These are phyloP conservation scores for Phrynocephalus versicolor DNA, from an alignment of 2,113 vertebrate genomes.

Conservation along the genomic window DNA sequence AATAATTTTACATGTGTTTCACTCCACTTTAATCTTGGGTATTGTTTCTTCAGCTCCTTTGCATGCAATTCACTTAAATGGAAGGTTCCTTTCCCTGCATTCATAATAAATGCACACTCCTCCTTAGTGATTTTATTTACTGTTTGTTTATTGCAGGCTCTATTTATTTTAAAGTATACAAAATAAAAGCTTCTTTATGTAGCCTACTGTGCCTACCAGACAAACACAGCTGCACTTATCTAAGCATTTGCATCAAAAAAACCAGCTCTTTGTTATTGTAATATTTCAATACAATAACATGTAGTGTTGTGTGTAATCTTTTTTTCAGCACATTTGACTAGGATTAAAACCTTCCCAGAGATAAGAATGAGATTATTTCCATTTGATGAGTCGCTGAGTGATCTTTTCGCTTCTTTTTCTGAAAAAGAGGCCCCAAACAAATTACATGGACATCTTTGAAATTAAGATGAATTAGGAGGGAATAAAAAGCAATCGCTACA, in stretches of 20 bases:
- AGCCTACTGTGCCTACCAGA: rapidly evolving
- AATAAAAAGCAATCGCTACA: too few species aligned
- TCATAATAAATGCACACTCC: not conserved
- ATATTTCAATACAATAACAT: not conserved
- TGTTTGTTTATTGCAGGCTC: not conserved
- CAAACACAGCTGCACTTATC: not conserved
- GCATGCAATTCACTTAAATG: slow-evolving; percentile 11
- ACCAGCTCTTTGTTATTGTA: not conserved
- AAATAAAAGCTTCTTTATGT: not conserved
- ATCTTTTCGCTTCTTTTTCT: not conserved
- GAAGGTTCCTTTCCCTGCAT: not conserved
- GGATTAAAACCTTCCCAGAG: not conserved
- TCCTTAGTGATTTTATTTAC: not conserved
- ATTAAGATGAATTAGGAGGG: too few species aligned
- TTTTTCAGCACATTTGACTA: not conserved
- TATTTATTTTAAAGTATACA: slow-evolving; percentile 6
- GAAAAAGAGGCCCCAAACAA: too few species aligned
- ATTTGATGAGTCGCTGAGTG: not conserved
- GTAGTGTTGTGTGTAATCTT: not conserved
- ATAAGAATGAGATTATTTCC: not conserved
- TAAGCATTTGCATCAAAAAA: not conserved
- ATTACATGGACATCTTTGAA: too few species aligned
- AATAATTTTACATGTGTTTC: slow-evolving; percentile 43
- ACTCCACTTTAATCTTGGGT: slow-evolving; percentile 45
- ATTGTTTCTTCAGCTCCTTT: slow-evolving; percentile 39